These are phyloP conservation scores for Peromyscus melanophrys DNA, from an alignment of 2,797 vertebrate genomes.

Conservation along the genomic window DNA sequence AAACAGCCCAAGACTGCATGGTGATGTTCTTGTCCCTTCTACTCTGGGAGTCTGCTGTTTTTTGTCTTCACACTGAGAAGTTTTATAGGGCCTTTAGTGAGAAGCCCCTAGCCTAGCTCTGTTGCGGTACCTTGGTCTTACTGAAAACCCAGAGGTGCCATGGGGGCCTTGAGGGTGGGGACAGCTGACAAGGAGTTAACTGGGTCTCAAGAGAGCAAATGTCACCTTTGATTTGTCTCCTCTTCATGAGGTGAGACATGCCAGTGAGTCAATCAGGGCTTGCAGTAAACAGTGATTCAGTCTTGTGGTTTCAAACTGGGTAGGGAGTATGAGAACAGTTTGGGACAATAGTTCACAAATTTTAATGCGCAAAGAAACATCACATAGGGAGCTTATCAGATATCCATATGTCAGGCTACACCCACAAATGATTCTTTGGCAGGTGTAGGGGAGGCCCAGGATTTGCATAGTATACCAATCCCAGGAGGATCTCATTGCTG, in stretches of 20 bases:
- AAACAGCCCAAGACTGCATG: background rate
- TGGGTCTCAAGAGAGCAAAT: background rate
- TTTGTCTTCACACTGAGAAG: background rate
- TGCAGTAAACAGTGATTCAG: background rate
- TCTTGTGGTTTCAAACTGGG: background rate
- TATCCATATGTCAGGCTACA: background rate
- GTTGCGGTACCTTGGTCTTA: background rate
- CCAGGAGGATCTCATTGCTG: background rate
- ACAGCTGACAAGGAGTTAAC: background rate
- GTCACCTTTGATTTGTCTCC: background rate
- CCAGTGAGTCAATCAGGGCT: background rate
- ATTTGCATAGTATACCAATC: background rate
- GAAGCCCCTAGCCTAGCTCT: background rate
- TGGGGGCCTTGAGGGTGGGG: background rate
- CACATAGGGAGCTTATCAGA: background rate
- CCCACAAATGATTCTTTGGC: background rate
- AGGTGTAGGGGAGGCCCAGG: background rate
- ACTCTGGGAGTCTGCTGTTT: background rate
- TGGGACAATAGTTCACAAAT: background rate
- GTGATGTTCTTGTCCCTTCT: background rate
- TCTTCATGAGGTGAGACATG: background rate
- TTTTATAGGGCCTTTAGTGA: background rate
- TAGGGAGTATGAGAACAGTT: constrained; percentile 20
- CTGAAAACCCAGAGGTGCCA: background rate
- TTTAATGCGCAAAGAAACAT: background rate